Evolutionary conservation across 2,797 vertebrate species (phyloP), one percentile per base, ranked within the genome.

Genomic region (Crypturellus tataupa): DNA sequence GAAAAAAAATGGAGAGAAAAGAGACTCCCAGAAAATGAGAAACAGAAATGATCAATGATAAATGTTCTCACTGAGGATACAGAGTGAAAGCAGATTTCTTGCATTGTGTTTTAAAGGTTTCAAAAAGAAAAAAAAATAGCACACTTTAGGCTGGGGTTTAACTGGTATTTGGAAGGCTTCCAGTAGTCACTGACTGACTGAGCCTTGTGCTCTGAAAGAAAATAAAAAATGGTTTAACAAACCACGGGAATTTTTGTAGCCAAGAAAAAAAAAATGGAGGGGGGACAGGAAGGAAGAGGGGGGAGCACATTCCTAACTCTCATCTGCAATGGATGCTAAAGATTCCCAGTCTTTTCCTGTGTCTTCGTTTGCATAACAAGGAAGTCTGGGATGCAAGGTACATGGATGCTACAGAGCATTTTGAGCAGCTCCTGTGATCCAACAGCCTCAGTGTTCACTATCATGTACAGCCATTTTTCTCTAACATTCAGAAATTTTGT

Each of bases 81-180:
- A 92, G 63, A 91, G 67, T n/a, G 42, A 85, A 95, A 91, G 77
- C 76, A 95, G 79, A 93, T 63, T 85, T 89, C 27, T 75, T 79
- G 62, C 58, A 80, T 70, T 92, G 21, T 7, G 79, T 95, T 94
- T 71, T 76, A 51, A 68, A 80, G 11, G 35, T 67, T 93, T 93
- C 49, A 75, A 72, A 92, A 21, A 72, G 68, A 18, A 7, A 33
- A 60, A 77, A n/a, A 93, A 93, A 87, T 24, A 75, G 25, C 23
- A 47, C 83, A 47, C 78, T 87, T 93, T 53, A 89, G 81, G 16
- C 76, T 95, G 37, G 65, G 63, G 47, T 95, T 95, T 93, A 79
- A 87, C 72, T 95, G 92, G 87, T 80, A 85, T 95, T 92, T 96
- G 89, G 90, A 94, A 76, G 55, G 14, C 27, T 91, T 90, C 81